Percentiles rank a stretch among this genome's conserved stretches.
These are phyloP conservation scores for Holotrichia oblita DNA, from an alignment of 1,140 invertebrate genomes.

Conservation along the genomic window DNA sequence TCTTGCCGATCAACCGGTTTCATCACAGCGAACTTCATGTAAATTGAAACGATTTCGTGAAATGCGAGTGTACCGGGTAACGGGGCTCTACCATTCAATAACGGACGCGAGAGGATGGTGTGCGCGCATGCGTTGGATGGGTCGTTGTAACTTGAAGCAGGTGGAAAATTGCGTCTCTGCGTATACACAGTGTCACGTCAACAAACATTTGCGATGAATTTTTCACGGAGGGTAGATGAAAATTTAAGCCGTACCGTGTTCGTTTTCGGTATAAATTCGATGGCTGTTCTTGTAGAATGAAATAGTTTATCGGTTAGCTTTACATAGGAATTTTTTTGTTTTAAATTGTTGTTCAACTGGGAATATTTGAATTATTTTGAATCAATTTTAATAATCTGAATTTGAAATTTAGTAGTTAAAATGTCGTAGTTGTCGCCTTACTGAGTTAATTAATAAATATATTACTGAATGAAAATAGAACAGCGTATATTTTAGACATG, in stretches of 20 bases:
- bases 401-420: too few relatives aligned
- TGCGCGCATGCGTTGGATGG: background rate
- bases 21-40: constrained; percentile 8
- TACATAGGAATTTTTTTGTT: too few relatives aligned
- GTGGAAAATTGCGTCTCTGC: constrained; percentile 1
- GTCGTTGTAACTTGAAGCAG: constrained; percentile 1
- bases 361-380: too few relatives aligned
- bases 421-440: too few relatives aligned
- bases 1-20: constrained; percentile 10
- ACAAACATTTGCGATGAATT: constrained; percentile 10
- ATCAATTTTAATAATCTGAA: too few relatives aligned
- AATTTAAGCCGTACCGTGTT: constrained; percentile 21
- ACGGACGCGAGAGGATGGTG: background rate
- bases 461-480: too few relatives aligned
- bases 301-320: too few relatives aligned
- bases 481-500: too few relatives aligned
- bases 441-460: too few relatives aligned
- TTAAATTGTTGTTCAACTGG: too few relatives aligned
- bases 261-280: too few relatives aligned
- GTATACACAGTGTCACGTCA: constrained; percentile 14
- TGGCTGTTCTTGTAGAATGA: too few relatives aligned
- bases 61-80: background rate
- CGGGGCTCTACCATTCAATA: constrained; percentile 3
- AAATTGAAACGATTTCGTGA: constrained; percentile 32
- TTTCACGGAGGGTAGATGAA: background rate